Evolutionary conservation across 2,113 vertebrate genomes (phyloP).

Genomic region (Rhinoptilus africanus): DNA sequence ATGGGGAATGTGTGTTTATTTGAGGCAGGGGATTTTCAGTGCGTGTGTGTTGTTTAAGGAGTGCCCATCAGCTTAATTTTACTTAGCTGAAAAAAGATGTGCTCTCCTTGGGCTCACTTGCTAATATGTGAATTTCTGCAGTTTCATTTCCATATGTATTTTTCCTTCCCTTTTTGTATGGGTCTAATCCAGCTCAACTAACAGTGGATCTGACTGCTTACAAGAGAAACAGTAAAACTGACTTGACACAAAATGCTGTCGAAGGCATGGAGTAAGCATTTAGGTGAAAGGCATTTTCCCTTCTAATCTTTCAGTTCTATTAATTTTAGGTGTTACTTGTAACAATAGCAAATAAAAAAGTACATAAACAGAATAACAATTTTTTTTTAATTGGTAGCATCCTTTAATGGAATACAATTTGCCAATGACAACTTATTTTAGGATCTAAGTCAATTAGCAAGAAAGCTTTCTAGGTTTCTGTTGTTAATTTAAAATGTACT

Average conservation of each 20-base stretch:
- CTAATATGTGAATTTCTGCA: conserved; percentile 26
- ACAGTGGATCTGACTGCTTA: not conserved
- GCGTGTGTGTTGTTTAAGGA: not conserved
- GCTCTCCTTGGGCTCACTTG: not conserved
- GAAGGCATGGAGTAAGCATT: not conserved
- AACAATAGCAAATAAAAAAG: not conserved
- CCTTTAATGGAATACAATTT: not conserved
- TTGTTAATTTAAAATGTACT: not conserved
- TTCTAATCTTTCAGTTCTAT: not conserved
- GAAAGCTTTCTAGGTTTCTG: not conserved
- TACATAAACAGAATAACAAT: not conserved
- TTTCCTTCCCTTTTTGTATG: not conserved
- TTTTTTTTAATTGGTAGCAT: not conserved
- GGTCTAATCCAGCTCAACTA: not conserved
- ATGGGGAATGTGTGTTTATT: conserved; percentile 34
- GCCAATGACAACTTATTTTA: not conserved
- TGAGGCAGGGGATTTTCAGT: conserved; percentile 21
- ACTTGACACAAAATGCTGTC: not conserved
- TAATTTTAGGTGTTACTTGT: not conserved
- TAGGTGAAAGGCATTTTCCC: not conserved
- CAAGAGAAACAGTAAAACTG: conserved; percentile 5
- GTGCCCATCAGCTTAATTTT: conserved; percentile 19
- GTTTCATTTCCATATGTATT: not conserved
- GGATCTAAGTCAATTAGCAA: not conserved
- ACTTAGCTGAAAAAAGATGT: not conserved